Base-by-base conservation (phyloP, 2,888 invertebrate genomes). In the Graphium colonna region DNA sequence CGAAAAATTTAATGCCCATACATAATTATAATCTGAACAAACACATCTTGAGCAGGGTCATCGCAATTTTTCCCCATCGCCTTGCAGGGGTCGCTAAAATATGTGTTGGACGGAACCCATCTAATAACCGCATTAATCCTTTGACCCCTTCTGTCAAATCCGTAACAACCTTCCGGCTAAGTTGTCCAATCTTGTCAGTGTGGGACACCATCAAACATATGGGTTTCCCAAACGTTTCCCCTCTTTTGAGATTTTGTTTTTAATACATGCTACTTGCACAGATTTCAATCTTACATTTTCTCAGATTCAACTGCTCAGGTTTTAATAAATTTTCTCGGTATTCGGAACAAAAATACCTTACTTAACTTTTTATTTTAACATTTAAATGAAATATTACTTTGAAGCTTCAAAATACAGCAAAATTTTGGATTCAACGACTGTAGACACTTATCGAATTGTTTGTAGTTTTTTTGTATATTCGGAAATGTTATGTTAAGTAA, bases 61-160 rank as follows among this genome's bases (percentile, higher is more conserved):
- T 54, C 33, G 56, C 54, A 47, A 64, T 67, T 69, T 69, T 68
- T 68, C 67, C 58, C 52, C 44, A 36, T 49, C 31, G 43, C 46
- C 52, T 58, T 51, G 46, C 44, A 61, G 57, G 68, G 68, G 71
- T 65, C 67, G 62, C 58, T 61, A 65, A 67, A 66, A 65, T 67
- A 66, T 67, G 62, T 65, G 64, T 64, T 65, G 63, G 65, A 65
- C 65, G 61, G 61, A 63, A 60, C 57, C 58, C 59, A 59, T 60
- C 59, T 65, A 67, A 62, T 62, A 60, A 65, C 59, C 62, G 56
- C 64, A 61, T 61, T 67, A 70, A 70, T 69, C 71, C 71, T 50
- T 54, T 64, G 56, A 61, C 67, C 65, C 51, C 63, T 62, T 55
- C 59, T 55, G 55, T 57, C 57, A 49, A 33, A 53, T 31, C 17